A percentile compares a stretch with the other conserved stretches of the same genome.
These are phyloP conservation scores for Caenorhabditis sp. DNA, from an alignment of 2,888 invertebrate species.

Conservation along the genomic window DNA sequence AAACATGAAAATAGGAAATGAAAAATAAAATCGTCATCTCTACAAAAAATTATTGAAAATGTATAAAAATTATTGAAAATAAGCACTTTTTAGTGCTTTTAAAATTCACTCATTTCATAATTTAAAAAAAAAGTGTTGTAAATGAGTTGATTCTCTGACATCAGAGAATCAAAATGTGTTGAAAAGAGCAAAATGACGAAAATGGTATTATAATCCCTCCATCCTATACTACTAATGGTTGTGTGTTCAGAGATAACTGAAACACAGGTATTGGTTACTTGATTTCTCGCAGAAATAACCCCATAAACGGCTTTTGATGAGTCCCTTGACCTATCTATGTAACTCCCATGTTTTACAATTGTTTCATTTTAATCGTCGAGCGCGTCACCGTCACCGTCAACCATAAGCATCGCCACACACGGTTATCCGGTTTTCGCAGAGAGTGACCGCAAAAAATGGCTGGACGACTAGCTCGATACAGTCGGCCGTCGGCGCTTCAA, in stretches of 20 bases:
- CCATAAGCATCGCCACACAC: not conserved
- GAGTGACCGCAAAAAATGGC: conserved; percentile 51
- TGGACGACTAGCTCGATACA: conserved; percentile 38
- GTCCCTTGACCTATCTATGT: not conserved
- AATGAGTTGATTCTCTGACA: too few relatives aligned
- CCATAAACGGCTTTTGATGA: not conserved
- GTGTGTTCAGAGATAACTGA: conserved; percentile 46
- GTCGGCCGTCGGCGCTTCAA: conserved; percentile 43
- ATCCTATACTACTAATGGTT: conserved; percentile 31
- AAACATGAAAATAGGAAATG: too few relatives aligned
- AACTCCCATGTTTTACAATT: not conserved
- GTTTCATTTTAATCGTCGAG: conserved; percentile 23
- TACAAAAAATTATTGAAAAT: too few relatives aligned
- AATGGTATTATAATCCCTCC: not conserved
- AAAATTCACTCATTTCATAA: too few relatives aligned
- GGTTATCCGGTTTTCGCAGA: conserved; percentile 33
- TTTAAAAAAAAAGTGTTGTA: too few relatives aligned
- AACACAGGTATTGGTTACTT: conserved; percentile 14
- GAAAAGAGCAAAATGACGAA: too few relatives aligned
- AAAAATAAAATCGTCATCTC: too few relatives aligned
- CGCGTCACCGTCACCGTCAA: not conserved
- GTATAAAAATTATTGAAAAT: too few relatives aligned
- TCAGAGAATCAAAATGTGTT: too few relatives aligned
- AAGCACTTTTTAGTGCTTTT: too few relatives aligned
- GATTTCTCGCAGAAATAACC: not conserved